Evolutionary conservation across 2,888 invertebrate species (phyloP).

Genomic region (Eupithecia subfuscata): DNA sequence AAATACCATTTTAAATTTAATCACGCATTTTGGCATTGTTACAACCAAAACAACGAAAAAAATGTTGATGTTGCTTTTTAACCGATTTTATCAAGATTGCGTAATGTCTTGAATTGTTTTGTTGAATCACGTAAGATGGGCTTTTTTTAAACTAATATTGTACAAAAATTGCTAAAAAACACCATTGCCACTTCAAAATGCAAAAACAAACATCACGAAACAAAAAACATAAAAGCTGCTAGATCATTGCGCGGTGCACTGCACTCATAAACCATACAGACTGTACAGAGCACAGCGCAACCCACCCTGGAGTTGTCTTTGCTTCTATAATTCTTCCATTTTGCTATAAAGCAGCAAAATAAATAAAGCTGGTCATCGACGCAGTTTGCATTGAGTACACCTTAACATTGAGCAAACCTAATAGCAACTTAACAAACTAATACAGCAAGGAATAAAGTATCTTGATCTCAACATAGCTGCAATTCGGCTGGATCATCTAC

Average conservation of each 20-base stretch:
- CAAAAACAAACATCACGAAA: conserved; percentile 32
- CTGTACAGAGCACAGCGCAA: conserved; percentile 27
- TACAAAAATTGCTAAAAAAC: not conserved
- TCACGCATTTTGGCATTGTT: conserved; percentile 34
- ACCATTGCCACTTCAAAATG: not conserved
- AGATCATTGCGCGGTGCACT: conserved; percentile 46
- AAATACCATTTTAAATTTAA: conserved; percentile 35
- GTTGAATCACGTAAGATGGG: not conserved
- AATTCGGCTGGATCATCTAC: not conserved
- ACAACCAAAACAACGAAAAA: conserved; percentile 32
- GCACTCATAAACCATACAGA: conserved; percentile 46
- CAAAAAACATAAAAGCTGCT: conserved; percentile 28
- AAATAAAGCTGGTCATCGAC: not conserved
- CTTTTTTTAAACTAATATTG: not conserved
- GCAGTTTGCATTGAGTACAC: not conserved
- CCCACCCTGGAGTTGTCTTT: conserved; percentile 8
- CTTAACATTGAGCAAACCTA: not conserved
- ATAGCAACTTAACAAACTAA: not conserved
- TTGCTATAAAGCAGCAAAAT: not conserved
- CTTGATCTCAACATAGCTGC: not conserved
- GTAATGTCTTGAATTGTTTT: conserved; percentile 15
- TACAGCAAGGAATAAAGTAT: not conserved
- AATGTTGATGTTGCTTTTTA: conserved; percentile 30
- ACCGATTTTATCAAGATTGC: conserved; percentile 31
- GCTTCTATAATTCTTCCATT: not conserved